Evolutionary conservation across 2,797 vertebrate species (phyloP), one percentile per base, ranked within the genome.

Genomic region (Thalassophryne amazonica): DNA sequence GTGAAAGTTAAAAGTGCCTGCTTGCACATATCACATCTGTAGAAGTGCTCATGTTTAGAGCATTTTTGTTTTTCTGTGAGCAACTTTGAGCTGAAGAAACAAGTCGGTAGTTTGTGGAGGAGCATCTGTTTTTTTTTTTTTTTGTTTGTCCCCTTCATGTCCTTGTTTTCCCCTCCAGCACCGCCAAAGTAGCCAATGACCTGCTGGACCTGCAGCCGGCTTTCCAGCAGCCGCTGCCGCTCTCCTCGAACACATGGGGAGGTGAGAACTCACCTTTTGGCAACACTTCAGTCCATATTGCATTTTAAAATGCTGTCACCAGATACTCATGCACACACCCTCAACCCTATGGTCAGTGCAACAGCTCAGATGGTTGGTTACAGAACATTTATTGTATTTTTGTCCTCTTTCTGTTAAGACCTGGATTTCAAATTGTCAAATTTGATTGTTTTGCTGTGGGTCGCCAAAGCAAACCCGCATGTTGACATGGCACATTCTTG

Each of bases 141-240:
- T n/a, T n/a, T n/a, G n/a, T n/a, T n/a, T n/a, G n/a, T n/a, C n/a
- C n/a, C 23, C 2, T 60, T 4, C 2, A 1, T 61, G 63, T 25
- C 36, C 39, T 39, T 48, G n/a, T 48, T 52, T 25, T 48, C 8
- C n/a, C 70, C 78, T 76, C 10, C 71, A 95, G 94, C 90, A 89
- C 90, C 78, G 92, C 93, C 73, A 96, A 93, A 89, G 89, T 94
- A 87, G 92, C 93, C 83, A 98, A 87, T 51, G 93, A 98, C 86
- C 90, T 98, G 65, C 92, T 98, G 86, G 94, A 97, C 88, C 91
- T 98, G 73, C 95, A 97, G 87, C 94, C 95, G 62, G 90, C 91
- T 46, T 98, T 97, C 88, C 94, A 94, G 75, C 90, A 92, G 2
- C 71, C 92, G 46, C 89, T 93, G 69, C 89, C 93, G 41, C 87